Conservation (phyloP, 2,888 invertebrate species). For the Dinocampus coccinellae region DNA sequence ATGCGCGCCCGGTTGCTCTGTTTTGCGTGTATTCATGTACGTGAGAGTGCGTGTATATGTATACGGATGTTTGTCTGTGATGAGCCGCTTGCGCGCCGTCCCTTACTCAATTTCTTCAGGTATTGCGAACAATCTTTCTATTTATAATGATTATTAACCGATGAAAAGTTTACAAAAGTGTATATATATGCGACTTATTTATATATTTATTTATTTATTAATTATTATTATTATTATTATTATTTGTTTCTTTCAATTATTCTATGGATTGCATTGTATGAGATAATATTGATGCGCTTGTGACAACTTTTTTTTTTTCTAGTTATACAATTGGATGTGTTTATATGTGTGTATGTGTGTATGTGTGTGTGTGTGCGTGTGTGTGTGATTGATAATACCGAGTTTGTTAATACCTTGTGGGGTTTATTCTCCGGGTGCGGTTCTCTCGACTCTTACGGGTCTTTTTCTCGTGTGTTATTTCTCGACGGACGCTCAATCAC, state of each 20-base stretch:
- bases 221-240: no score
- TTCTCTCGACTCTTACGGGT: constrained; percentile 2
- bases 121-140: no score
- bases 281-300: no score
- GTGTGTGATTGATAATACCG: background rate
- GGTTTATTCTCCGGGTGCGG: constrained; percentile 23
- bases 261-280: no score
- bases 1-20: background rate
- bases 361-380: background rate
- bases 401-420: background rate
- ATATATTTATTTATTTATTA: no score
- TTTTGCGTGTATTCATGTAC: background rate
- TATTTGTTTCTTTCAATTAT: no score
- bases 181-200: no score
- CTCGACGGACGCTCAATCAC: background rate
- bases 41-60: background rate
- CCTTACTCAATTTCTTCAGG: background rate
- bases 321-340: no score
- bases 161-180: no score
- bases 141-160: no score
- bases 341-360: background rate
- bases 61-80: background rate
- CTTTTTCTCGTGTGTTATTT: background rate
- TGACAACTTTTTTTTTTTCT: no score
- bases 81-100: constrained; percentile 1